These are phyloP conservation scores for Choloepus didactylus DNA, from an alignment of 2,797 vertebrate genomes.

Conservation along the genomic window DNA sequence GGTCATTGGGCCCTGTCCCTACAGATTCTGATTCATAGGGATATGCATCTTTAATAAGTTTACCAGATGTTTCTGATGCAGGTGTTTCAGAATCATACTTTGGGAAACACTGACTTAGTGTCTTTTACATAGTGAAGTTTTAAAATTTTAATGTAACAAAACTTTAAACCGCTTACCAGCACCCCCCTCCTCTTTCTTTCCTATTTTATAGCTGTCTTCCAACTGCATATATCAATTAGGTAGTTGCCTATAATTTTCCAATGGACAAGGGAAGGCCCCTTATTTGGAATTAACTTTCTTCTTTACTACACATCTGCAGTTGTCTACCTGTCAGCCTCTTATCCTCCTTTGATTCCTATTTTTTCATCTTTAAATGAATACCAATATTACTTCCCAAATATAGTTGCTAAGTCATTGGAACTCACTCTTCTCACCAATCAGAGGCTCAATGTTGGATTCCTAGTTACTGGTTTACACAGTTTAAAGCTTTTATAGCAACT, in stretches of 20 bases:
- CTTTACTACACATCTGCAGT: not conserved
- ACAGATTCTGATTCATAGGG: not conserved
- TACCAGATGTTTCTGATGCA: not conserved
- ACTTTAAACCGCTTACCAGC: not conserved
- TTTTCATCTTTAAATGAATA: not conserved
- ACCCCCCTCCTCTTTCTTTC: not conserved
- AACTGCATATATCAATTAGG: not conserved
- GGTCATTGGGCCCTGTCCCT: not conserved
- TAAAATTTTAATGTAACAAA: not conserved
- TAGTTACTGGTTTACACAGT: not conserved
- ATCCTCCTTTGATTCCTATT: conserved; percentile 16
- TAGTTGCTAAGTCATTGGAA: not conserved
- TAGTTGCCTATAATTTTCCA: not conserved
- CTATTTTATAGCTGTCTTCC: not conserved
- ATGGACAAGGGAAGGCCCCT: not conserved
- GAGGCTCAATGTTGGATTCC: not conserved
- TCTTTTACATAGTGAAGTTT: not conserved
- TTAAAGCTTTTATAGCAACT: not conserved
- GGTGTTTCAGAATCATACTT: conserved; percentile 20
- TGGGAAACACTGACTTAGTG: conserved; percentile 22
- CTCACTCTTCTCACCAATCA: not conserved
- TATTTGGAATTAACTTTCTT: not conserved
- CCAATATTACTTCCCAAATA: not conserved
- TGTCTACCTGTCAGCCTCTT: not conserved
- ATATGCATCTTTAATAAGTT: not conserved